Conservation (phyloP, 2,797 vertebrate genomes). For the Arrhamphus sclerolepis region DNA sequence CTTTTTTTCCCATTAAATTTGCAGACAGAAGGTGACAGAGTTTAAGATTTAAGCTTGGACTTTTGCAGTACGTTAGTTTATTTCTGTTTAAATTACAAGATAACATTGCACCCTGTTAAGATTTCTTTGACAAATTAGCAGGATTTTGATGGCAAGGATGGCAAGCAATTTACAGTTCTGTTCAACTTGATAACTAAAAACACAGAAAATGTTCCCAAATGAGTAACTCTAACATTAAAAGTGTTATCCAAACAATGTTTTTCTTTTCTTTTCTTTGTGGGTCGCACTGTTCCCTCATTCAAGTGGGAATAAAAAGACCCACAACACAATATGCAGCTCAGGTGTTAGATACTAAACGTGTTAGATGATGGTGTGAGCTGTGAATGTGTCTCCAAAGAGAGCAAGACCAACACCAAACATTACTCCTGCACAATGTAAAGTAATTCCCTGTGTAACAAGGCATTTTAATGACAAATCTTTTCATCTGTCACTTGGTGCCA, state of each 20-base stretch:
- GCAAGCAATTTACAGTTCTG: too few relatives aligned
- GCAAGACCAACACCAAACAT: conserved; percentile 19
- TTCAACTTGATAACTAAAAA: too few relatives aligned
- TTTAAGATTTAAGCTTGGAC: neutral
- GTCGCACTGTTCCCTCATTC: conserved; percentile 5
- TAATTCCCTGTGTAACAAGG: neutral
- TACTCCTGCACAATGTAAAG: conserved; percentile 1
- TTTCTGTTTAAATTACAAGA: neutral
- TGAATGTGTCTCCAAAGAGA: conserved; percentile 19
- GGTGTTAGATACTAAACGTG: conserved; percentile 36
- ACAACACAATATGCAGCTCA: conserved; percentile 17
- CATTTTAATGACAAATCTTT: too few relatives aligned
- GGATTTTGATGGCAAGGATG: too few relatives aligned
- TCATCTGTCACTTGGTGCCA: neutral
- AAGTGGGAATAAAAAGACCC: conserved; percentile 30
- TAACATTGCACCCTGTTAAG: neutral
- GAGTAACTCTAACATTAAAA: conserved; percentile 3
- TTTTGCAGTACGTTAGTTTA: neutral
- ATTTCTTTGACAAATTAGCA: too few relatives aligned
- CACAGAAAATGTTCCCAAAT: neutral
- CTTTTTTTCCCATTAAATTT: neutral
- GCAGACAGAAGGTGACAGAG: neutral
- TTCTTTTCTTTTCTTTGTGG: too few relatives aligned
- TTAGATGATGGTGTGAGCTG: conserved; percentile 23
- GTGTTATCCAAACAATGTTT: conserved; percentile 23